A percentile compares a stretch with the other conserved stretches of the same genome.
Evolutionary conservation across 2,113 vertebrate genomes (phyloP).

Genomic region (Nesoenas mayeri): DNA sequence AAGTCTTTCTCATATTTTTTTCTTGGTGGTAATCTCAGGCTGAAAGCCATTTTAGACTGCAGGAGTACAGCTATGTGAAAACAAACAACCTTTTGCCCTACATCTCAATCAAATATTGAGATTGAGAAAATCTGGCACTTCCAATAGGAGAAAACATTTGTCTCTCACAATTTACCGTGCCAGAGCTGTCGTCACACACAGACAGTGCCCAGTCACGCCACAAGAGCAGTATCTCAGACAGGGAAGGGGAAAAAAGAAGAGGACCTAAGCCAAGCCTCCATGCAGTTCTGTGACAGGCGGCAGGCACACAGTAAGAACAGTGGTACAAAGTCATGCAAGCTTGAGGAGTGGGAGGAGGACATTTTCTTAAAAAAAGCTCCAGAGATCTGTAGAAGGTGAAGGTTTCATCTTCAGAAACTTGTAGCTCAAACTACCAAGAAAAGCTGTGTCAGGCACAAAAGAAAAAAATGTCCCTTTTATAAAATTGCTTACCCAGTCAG

Average conservation of each 20-base stretch:
- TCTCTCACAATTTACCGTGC: background rate
- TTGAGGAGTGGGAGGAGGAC: background rate
- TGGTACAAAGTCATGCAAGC: background rate
- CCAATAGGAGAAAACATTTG: background rate
- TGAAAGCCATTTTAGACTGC: constrained; percentile 2
- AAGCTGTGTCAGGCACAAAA: background rate
- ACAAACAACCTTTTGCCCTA: background rate
- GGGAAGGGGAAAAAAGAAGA: background rate
- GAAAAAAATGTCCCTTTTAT: background rate
- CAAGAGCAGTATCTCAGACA: background rate
- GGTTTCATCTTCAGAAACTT: background rate
- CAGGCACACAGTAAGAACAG: background rate
- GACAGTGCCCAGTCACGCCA: background rate
- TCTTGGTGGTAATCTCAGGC: background rate
- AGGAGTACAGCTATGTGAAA: background rate
- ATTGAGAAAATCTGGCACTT: background rate
- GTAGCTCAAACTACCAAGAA: background rate
- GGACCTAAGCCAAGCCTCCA: background rate
- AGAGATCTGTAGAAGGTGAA: background rate
- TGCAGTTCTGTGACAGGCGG: background rate
- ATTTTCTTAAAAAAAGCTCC: background rate
- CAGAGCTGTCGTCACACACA: background rate
- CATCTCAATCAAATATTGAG: background rate
- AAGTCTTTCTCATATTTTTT: background rate
- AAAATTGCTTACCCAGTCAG: background rate